These are phyloP conservation scores for Poecilia latipinna DNA, from an alignment of 2,113 vertebrate species.

Conservation along the genomic window DNA sequence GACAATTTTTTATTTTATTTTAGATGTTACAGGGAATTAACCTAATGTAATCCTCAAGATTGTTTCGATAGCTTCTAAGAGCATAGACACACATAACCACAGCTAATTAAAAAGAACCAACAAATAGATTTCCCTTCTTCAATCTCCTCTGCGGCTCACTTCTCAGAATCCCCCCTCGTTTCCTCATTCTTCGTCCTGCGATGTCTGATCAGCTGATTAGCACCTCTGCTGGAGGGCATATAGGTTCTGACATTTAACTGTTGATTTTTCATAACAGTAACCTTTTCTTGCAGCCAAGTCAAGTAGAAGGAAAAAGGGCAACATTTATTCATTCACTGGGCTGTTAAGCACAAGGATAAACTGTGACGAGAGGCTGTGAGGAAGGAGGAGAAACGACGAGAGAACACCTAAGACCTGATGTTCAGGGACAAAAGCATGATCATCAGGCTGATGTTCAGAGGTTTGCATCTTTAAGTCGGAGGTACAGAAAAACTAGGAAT, in stretches of 20 bases:
- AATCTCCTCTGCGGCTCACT: slow-evolving; percentile 25
- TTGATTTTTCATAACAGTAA: slow-evolving; percentile 48
- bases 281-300: slow-evolving; percentile 49
- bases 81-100: background rate
- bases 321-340: slow-evolving; percentile 3
- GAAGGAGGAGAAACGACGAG: background rate
- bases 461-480: background rate
- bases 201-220: slow-evolving; percentile 47
- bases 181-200: slow-evolving; percentile 1
- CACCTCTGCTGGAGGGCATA: slow-evolving; percentile 21
- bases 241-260: slow-evolving; percentile 55
- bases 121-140: slow-evolving; percentile 32
- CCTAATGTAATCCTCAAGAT: background rate
- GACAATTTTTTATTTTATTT: background rate
- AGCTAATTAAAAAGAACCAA: slow-evolving; percentile 14
- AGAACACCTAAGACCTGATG: background rate
- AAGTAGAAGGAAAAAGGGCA: slow-evolving; percentile 50
- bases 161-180: slow-evolving; percentile 27
- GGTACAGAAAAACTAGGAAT: background rate
- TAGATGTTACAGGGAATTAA: background rate
- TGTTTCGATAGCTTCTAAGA: background rate
- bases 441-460: background rate
- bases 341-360: slow-evolving; percentile 35
- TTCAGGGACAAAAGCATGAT: no score
- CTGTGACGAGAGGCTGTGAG: background rate